Evolutionary conservation across 2,888 invertebrate species (phyloP).

Genomic region (Mimas tiliae): DNA sequence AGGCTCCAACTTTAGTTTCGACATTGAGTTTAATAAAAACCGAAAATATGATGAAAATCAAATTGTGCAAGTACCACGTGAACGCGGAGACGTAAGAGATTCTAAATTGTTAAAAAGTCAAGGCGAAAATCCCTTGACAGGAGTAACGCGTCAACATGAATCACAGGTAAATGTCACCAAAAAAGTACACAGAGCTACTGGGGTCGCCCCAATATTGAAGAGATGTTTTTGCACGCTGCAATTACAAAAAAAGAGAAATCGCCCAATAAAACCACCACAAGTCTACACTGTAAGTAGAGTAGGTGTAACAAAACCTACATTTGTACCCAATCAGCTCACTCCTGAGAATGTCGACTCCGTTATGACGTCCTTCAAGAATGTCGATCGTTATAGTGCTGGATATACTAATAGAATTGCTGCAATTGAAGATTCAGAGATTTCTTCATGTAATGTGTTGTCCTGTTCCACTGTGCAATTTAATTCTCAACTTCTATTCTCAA

Average conservation of each 20-base stretch:
- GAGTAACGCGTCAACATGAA: conserved; percentile 22
- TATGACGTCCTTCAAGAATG: not conserved
- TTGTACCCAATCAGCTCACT: not conserved
- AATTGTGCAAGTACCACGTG: conserved; percentile 24
- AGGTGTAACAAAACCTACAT: conserved; percentile 29
- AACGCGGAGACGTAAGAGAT: not conserved
- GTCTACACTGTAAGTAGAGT: conserved; percentile 35
- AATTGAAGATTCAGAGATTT: not conserved
- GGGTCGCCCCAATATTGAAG: conserved; percentile 45
- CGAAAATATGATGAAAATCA: conserved; percentile 30
- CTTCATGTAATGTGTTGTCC: not conserved
- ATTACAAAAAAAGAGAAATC: conserved; percentile 39
- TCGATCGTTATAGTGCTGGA: not conserved
- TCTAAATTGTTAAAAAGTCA: conserved; percentile 1
- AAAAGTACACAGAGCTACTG: conserved; percentile 37
- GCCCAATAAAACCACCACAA: conserved; percentile 28
- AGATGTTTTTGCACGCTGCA: conserved; percentile 52
- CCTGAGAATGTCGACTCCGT: not conserved
- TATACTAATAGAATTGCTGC: not conserved
- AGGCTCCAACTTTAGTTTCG: conserved; percentile 43
- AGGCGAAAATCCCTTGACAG: conserved; percentile 21
- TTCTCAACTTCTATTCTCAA: not conserved
- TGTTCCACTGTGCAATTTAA: conserved; percentile 3
- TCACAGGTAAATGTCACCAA: conserved; percentile 37
- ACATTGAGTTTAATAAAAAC: conserved; percentile 38